Percentiles rank a stretch among this genome's conserved stretches.
These are phyloP conservation scores for Falco punctatus DNA, from an alignment of 2,113 vertebrate species.

Conservation along the genomic window DNA sequence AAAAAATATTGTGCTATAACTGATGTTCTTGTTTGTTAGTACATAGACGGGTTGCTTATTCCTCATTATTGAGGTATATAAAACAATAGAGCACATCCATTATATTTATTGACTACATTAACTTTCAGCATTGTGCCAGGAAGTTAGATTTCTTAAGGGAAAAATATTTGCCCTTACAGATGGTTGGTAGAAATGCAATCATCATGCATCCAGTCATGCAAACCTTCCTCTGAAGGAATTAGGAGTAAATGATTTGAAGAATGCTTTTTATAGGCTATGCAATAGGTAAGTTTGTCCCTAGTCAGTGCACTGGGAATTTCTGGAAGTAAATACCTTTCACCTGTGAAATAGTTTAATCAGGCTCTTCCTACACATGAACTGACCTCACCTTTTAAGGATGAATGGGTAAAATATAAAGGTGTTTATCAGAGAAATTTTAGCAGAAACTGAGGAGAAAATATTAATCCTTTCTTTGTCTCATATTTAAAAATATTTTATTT, in stretches of 20 bases:
- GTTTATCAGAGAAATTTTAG: not conserved
- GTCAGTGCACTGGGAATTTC: not conserved
- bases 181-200: not conserved
- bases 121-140: not conserved
- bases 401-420: not conserved
- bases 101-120: not conserved
- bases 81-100: not conserved
- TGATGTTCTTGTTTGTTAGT: not conserved
- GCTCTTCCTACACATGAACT: not conserved
- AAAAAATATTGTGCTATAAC: not conserved
- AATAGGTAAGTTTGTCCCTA: not conserved
- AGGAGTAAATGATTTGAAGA: not conserved
- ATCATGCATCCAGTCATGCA: too few relatives aligned
- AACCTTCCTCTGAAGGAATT: not conserved
- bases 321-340: not conserved
- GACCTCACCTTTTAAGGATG: not conserved
- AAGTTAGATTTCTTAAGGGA: not conserved
- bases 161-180: not conserved
- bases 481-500: not conserved
- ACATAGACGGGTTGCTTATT: not conserved
- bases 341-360: not conserved
- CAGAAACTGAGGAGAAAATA: not conserved
- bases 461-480: not conserved
- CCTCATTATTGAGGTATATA: not conserved
- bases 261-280: not conserved